Base-by-base conservation (phyloP, 1,140 invertebrate genomes). In the Procambarus virginalis region DNA sequence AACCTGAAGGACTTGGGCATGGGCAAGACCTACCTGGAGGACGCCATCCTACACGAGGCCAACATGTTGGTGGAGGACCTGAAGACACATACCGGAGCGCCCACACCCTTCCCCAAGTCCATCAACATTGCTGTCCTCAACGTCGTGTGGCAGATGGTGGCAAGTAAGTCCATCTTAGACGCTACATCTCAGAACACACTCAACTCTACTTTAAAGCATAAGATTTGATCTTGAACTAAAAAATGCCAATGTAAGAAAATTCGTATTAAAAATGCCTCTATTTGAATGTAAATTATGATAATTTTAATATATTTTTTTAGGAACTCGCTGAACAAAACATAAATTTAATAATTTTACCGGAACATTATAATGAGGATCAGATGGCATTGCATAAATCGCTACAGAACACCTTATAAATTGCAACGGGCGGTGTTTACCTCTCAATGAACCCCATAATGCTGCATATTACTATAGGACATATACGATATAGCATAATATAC, bases 21-120 rank as follows among this genome's bases (percentile, higher is more conserved):
- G 86, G 86, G 86, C 76, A 87, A 87, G 76, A 70, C 73, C n/a
- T 49, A 70, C 20, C 51, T 87, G 76, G 86, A 87, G 49, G 76
- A 34, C 4, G 76, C 55, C 6, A 87, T 87, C 12, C 73, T 46
- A n/a, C 78, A 45, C 0, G 34, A 34, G 34, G 34, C 34, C 34
- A 34, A 34, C 34, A 34, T 34, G 34, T 34, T 34, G 34, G 58
- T 87, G 46, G 86, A 81, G 8, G 58, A 87, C 5, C 64, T 87
- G 12, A 81, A 58, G 22, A 81, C 2, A 9, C 1, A 20, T 22
- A 34, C 48, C 4, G 79, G 79, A 22, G n/a, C 4, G 34, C 49
- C 79, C 1, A 81, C 14, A 9, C 49, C 55, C 14, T 60, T 60
- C 14, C 79, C 79, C 4, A 60, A 81, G 45, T 81, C 49, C 49